Evolutionary conservation across 2,113 vertebrate genomes (phyloP).

Genomic region (Stegastes partitus): DNA sequence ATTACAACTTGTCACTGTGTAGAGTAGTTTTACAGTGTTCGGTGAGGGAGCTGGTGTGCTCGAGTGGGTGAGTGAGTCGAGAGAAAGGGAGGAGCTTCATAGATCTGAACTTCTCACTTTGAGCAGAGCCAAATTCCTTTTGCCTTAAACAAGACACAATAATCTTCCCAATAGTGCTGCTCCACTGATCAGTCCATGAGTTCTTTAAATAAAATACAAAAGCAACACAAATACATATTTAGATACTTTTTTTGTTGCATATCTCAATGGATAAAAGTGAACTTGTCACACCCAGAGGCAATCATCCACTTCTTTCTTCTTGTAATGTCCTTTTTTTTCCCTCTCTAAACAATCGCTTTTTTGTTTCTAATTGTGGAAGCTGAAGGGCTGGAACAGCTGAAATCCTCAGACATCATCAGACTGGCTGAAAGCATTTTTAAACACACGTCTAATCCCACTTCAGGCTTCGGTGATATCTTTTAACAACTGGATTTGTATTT

Average conservation of each 20-base stretch:
- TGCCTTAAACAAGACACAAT: neutral
- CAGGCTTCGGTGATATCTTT: neutral
- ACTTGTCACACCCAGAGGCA: slow-evolving; percentile 4
- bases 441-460: neutral
- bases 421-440: neutral
- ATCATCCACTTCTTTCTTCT: slow-evolving; percentile 16
- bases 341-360: slow-evolving; percentile 31
- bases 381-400: neutral
- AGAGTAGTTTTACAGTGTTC: no score
- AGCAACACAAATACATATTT: slow-evolving; percentile 31
- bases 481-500: neutral
- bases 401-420: neutral
- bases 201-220: slow-evolving; percentile 19
- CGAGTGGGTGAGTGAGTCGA: no score
- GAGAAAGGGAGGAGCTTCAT: no score
- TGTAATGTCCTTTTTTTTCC: slow-evolving; percentile 6
- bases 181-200: neutral
- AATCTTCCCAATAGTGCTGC: neutral
- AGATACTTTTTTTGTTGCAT: slow-evolving; percentile 26
- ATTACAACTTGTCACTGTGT: no score
- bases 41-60: no score
- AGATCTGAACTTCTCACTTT: no score
- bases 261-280: slow-evolving; percentile 29
- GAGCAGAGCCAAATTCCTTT: no score
- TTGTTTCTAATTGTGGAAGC: slow-evolving; percentile 28